Evolutionary conservation across 2,888 invertebrate genomes (phyloP).

Genomic region (Nymphalis urticae): DNA sequence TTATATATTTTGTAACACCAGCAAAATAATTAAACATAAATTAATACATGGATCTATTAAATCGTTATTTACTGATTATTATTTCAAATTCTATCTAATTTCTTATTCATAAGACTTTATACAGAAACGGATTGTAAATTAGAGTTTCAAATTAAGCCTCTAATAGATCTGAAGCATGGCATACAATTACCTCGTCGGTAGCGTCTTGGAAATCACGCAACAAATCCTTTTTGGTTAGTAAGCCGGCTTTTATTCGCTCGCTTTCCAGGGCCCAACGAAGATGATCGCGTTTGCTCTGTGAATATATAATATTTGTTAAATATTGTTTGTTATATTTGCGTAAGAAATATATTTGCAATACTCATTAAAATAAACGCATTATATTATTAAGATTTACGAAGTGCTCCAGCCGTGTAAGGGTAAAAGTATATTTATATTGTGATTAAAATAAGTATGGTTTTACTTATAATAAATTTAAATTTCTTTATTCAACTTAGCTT

Average conservation of each 20-base stretch:
- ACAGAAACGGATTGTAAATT: not conserved
- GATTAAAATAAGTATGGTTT: no score
- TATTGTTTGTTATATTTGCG: not conserved
- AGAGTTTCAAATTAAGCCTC: not conserved
- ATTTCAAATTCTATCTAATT: no score
- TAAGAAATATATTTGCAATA: slow-evolving; percentile 2
- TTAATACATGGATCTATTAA: not conserved
- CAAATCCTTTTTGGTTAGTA: slow-evolving; percentile 69
- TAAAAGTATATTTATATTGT: no score
- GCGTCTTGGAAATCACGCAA: slow-evolving; percentile 72
- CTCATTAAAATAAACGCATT: not conserved
- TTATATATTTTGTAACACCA: no score
- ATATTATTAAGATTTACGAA: no score
- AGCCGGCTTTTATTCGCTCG: slow-evolving; percentile 67
- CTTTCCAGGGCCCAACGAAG: slow-evolving; percentile 64
- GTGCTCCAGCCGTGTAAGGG: no score
- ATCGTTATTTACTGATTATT: no score
- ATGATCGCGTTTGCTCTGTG: slow-evolving; percentile 63
- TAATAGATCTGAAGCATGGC: slow-evolving; percentile 32
- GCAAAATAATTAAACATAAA: not conserved
- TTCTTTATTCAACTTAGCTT: no score
- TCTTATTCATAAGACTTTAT: no score
- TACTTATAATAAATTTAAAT: no score
- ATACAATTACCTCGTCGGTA: slow-evolving; percentile 58
- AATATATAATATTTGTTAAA: not conserved